phyloP scores from a whole-genome alignment of 2,888 invertebrate species.

The Shargacucullia verbasci region DNA sequence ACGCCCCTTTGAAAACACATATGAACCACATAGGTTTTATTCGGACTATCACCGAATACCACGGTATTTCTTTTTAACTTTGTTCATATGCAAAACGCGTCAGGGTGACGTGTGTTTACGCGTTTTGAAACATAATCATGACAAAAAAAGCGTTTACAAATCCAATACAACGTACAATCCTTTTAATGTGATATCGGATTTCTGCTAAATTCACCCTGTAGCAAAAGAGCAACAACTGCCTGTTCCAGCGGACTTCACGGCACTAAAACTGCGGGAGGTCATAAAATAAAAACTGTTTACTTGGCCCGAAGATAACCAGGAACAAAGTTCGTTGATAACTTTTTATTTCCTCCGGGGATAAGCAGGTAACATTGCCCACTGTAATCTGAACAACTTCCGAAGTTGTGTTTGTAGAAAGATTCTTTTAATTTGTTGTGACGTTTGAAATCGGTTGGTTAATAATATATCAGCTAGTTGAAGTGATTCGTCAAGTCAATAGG shows the following conservation, averaged over 20 bases:
- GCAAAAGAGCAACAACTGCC: conserved; percentile 24
- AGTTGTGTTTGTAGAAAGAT: conserved; percentile 51
- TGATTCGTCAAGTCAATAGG: conserved; percentile 38
- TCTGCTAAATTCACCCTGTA: conserved; percentile 21
- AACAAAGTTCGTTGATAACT: conserved; percentile 86
- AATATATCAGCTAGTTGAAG: conserved; percentile 13
- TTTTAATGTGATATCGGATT: background rate
- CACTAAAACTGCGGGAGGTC: conserved; percentile 80
- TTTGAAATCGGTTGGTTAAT: conserved; percentile 28
- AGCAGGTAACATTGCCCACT: conserved; percentile 68
- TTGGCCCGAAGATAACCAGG: conserved; percentile 82
- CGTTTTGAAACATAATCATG: no score
- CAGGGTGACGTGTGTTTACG: no score
- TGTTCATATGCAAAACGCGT: no score
- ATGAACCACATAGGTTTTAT: no score
- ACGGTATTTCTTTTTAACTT: no score
- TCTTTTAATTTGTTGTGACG: conserved; percentile 41
- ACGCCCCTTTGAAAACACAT: no score
- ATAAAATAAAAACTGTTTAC: conserved; percentile 88
- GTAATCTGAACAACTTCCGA: conserved; percentile 60
- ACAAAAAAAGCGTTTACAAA: background rate
- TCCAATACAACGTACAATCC: background rate
- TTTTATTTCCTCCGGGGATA: conserved; percentile 82
- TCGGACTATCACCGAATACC: no score
- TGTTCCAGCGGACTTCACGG: conserved; percentile 48